These are phyloP conservation scores for Ammodytes dubius DNA, from an alignment of 2,113 vertebrate genomes.

Conservation along the genomic window DNA sequence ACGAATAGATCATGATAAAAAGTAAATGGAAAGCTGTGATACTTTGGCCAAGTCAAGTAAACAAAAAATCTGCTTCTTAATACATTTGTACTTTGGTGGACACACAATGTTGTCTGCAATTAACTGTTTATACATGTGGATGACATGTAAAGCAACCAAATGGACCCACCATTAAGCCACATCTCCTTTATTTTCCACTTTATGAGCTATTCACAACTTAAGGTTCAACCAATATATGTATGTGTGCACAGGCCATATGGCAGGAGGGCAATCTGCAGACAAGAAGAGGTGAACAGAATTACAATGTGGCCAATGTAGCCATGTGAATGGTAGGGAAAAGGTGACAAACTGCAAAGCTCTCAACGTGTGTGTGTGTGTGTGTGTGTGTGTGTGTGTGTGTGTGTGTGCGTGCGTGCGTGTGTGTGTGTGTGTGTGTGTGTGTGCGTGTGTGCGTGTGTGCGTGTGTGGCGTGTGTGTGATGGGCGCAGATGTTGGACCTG, in stretches of 20 bases:
- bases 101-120: background rate
- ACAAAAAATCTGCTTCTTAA: background rate
- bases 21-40: too few species aligned
- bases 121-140: too few species aligned
- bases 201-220: background rate
- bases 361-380: background rate
- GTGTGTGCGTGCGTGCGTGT: constrained; percentile 5
- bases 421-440: background rate
- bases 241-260: background rate
- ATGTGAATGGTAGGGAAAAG: constrained; percentile 26
- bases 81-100: background rate
- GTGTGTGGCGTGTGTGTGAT: background rate
- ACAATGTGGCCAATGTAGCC: constrained; percentile 18
- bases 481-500: constrained; percentile 3
- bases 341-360: constrained; percentile 45
- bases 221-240: background rate
- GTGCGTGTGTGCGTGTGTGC: background rate
- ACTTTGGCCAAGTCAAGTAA: too few species aligned
- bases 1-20: background rate
- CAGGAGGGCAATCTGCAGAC: background rate
- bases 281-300: constrained; percentile 16
- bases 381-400: constrained; percentile 10
- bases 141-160: background rate
- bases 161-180: background rate
- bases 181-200: too few species aligned